Conservation (phyloP, 2,797 vertebrate genomes). For the Hyperoplus immaculatus region DNA sequence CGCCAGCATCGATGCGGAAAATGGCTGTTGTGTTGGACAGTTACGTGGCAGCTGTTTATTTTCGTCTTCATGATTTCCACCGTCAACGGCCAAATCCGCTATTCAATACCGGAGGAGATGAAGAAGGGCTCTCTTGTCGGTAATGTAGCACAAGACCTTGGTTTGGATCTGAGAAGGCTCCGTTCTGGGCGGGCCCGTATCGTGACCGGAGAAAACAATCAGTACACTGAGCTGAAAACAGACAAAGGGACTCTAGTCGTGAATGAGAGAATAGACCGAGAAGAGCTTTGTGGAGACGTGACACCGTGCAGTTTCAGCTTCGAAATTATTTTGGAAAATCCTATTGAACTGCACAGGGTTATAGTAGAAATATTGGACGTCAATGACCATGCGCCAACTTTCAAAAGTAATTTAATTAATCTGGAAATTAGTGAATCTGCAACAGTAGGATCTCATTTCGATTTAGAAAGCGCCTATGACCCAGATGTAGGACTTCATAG, state of each 20-base stretch:
- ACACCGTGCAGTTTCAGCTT: constrained; percentile 87
- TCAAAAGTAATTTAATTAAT: constrained; percentile 59
- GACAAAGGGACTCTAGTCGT: constrained; percentile 86
- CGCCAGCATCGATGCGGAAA: constrained; percentile 15
- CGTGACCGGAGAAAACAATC: constrained; percentile 62
- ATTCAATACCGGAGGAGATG: constrained; percentile 90
- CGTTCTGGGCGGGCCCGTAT: constrained; percentile 82
- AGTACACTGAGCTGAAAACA: constrained; percentile 86
- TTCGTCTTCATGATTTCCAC: constrained; percentile 69
- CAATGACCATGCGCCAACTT: constrained; percentile 76
- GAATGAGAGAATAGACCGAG: constrained; percentile 87
- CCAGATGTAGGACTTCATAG: constrained; percentile 67
- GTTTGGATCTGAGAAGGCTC: constrained; percentile 82
- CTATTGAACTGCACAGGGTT: constrained; percentile 84
- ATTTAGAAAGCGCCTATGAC: constrained; percentile 76
- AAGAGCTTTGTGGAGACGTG: constrained; percentile 85
- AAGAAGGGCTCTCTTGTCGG: constrained; percentile 86
- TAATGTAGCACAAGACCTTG: constrained; percentile 88
- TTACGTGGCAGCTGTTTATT: constrained; percentile 80
- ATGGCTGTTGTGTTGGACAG: constrained; percentile 17
- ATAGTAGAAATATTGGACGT: constrained; percentile 77
- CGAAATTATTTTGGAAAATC: constrained; percentile 88
- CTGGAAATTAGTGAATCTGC: constrained; percentile 80
- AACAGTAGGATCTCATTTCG: constrained; percentile 65
- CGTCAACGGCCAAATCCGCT: constrained; percentile 80